Evolutionary conservation across 2,888 invertebrate species (phyloP).

Genomic region (Linnaemya tessellans): DNA sequence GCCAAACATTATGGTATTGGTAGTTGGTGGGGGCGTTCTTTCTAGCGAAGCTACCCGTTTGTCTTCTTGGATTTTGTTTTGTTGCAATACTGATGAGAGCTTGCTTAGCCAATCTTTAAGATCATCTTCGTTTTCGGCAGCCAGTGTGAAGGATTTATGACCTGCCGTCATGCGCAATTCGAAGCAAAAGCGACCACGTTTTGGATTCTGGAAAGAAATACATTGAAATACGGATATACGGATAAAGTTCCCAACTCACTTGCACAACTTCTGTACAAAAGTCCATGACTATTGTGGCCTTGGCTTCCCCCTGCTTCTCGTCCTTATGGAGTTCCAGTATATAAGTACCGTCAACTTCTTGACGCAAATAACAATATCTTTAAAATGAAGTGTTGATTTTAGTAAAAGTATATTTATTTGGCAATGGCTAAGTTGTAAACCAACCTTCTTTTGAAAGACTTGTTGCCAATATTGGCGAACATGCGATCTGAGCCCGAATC

Average conservation of each 20-base stretch:
- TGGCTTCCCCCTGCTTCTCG: constrained; percentile 94
- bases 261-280: constrained; percentile 95
- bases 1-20: constrained; percentile 88
- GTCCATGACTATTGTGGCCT: constrained; percentile 96
- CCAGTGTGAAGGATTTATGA: constrained; percentile 93
- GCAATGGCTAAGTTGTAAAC: background rate
- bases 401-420: background rate
- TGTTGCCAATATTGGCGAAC: constrained; percentile 95
- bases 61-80: constrained; percentile 91
- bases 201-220: constrained; percentile 86
- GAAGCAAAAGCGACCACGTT: constrained; percentile 93
- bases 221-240: background rate
- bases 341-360: constrained; percentile 95
- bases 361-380: constrained; percentile 93
- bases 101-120: constrained; percentile 92
- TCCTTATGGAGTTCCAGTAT: constrained; percentile 96
- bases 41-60: constrained; percentile 88
- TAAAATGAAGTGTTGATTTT: background rate
- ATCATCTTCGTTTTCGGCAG: constrained; percentile 93
- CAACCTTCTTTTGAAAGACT: constrained; percentile 92
- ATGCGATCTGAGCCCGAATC: constrained; percentile 95
- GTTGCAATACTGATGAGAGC: constrained; percentile 92
- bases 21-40: constrained; percentile 86
- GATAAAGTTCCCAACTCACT: constrained; percentile 83
- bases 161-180: constrained; percentile 94